Evolutionary conservation across 2,888 invertebrate genomes (phyloP), one percentile per base, ranked within the genome.

Genomic region (Phaedon cochleariae): DNA sequence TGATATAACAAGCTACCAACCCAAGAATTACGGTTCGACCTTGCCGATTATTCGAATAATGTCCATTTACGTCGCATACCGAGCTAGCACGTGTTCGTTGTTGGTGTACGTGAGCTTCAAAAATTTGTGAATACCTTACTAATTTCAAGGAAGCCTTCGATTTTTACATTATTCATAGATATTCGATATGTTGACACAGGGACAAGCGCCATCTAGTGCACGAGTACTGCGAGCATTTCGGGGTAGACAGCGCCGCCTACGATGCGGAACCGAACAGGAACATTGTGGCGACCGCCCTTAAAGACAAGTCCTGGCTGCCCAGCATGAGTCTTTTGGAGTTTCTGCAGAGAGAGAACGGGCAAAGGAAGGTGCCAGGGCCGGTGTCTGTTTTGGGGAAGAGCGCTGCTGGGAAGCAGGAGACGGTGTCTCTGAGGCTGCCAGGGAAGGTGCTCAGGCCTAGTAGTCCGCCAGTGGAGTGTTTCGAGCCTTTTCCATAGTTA

Each of bases 261-360:
- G 98, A 98, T 85, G 91, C 92, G 18, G 97, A 97, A 80, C 98
- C 98, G 0, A 96, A 97, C 81, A 87, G 97, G 69, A 98, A 97
- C 85, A 93, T 98, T 15, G 94, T 96, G n/a, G 95, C 94, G 21
- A 96, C 95, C 15, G 96, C 96, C 81, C 85, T 77, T 60, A 80
- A 77, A 61, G 83, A 83, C 6, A 84, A 94, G 90, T 94, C 95
- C 68, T 96, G 95, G 95, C 84, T 96, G 76, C 97, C 97, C 0
- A 92, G 93, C 71, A 91, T 94, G 82, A 94, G 94, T 80, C 86
- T 97, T 73, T 84, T 94, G 79, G 92, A 95, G 79, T 88, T 94
- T 68, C 84, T 95, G 66, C 91, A 93, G 76, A 89, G 95, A 62
- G 89, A 95, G 85, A 89, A 89, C 81, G 88, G 94, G 77, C 90